Percentiles rank a stretch among this genome's conserved stretches.
Conservation (phyloP, 2,113 vertebrate genomes). For the Laticauda laticaudata region DNA sequence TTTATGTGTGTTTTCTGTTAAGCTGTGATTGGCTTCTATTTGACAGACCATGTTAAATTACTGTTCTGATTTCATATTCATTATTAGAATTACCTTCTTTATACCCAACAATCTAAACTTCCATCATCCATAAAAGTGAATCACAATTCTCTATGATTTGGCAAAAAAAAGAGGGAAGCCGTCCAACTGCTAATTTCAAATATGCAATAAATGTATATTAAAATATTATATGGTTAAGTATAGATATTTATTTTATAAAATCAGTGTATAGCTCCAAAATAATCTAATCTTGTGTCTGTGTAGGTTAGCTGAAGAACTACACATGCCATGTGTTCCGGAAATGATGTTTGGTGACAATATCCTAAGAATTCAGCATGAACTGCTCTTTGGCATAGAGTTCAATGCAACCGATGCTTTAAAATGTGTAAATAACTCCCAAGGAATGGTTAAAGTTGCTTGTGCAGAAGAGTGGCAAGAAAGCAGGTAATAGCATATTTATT, state of each 20-base stretch:
- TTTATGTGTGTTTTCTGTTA: background rate
- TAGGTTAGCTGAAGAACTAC: constrained; percentile 88
- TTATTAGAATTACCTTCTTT: background rate
- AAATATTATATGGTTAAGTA: background rate
- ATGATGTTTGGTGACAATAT: constrained; percentile 98
- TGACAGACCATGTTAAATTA: background rate
- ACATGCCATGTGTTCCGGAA: constrained; percentile 92
- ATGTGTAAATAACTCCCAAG: constrained; percentile 89
- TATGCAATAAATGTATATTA: background rate
- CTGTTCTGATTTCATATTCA: background rate
- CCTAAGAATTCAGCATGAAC: constrained; percentile 85
- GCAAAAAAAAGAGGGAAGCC: background rate
- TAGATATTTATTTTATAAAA: background rate
- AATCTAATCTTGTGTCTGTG: background rate
- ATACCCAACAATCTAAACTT: background rate
- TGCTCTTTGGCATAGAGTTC: constrained; percentile 92
- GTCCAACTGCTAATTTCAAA: background rate
- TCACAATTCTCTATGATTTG: background rate
- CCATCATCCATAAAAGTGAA: background rate
- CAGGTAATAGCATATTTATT: constrained; percentile 73
- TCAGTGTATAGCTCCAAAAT: background rate
- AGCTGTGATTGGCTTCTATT: background rate
- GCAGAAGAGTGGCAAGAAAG: constrained; percentile 97
- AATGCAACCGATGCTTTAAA: constrained; percentile 90
- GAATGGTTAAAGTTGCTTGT: constrained; percentile 92